These are phyloP conservation scores for Mormyrops boulengeri DNA, from an alignment of 2,797 vertebrate genomes.

Conservation along the genomic window DNA sequence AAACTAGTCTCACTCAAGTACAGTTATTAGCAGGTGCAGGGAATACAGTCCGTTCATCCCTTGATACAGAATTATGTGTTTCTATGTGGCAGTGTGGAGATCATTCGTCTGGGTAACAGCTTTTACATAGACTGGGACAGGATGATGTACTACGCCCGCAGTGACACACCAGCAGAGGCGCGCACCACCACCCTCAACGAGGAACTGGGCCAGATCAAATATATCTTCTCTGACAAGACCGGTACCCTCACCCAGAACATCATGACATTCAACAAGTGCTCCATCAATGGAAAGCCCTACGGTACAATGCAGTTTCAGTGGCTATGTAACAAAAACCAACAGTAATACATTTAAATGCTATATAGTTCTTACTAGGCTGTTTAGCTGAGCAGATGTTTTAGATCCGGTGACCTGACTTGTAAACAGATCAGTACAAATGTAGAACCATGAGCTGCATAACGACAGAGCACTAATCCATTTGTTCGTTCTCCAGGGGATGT, in stretches of 20 bases:
- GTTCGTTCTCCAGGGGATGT: slow-evolving; percentile 65
- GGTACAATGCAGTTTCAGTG: slow-evolving; percentile 45
- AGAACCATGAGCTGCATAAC: not conserved
- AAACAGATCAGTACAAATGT: not conserved
- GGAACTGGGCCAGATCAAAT: slow-evolving; percentile 77
- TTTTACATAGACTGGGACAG: slow-evolving; percentile 79
- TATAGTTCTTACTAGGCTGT: not conserved
- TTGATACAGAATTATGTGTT: not conserved
- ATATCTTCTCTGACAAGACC: slow-evolving; percentile 79
- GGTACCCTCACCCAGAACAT: slow-evolving; percentile 80
- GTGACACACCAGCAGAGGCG: slow-evolving; percentile 62
- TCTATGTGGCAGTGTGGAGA: slow-evolving; percentile 65
- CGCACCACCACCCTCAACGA: slow-evolving; percentile 77
- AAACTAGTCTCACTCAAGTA: not conserved
- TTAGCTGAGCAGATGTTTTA: not conserved
- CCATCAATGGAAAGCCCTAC: slow-evolving; percentile 67
- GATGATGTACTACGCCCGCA: slow-evolving; percentile 68
- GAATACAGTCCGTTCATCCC: too few species aligned
- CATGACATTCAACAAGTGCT: slow-evolving; percentile 78
- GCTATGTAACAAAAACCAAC: too few species aligned
- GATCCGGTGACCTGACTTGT: not conserved
- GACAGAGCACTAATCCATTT: not conserved
- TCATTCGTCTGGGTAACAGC: slow-evolving; percentile 78
- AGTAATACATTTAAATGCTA: not conserved
- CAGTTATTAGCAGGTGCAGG: not conserved